Evolutionary conservation across 2,888 invertebrate species (phyloP).

Genomic region (Spodoptera picta): DNA sequence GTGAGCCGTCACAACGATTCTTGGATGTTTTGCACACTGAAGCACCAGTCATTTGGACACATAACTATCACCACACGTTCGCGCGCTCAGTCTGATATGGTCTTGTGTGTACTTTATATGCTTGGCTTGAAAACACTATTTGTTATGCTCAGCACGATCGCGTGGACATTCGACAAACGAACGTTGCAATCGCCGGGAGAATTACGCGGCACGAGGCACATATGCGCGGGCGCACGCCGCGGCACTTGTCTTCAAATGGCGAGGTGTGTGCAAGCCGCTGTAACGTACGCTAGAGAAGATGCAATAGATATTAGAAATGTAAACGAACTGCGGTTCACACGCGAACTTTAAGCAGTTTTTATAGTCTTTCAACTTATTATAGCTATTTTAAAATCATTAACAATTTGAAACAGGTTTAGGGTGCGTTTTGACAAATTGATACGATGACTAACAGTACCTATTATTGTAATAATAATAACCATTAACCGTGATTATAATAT

Average conservation of each 20-base stretch:
- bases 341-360: constrained; percentile 67
- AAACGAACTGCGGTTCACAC: constrained; percentile 67
- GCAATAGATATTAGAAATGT: constrained; percentile 67
- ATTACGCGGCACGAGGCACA: constrained; percentile 65
- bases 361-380: constrained; percentile 40
- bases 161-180: constrained; percentile 75
- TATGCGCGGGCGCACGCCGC: constrained; percentile 71
- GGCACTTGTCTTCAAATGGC: constrained; percentile 73
- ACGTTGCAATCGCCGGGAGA: constrained; percentile 74
- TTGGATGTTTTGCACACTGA: constrained; percentile 66
- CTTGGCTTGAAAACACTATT: constrained; percentile 73
- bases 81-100: constrained; percentile 79
- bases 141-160: constrained; percentile 79
- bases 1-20: constrained; percentile 54
- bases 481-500: constrained; percentile 10
- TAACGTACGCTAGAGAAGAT: constrained; percentile 64
- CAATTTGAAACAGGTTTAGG: not conserved
- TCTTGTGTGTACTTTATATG: constrained; percentile 74
- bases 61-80: constrained; percentile 77
- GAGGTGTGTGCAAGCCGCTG: constrained; percentile 59
- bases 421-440: not conserved
- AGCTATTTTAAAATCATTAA: constrained; percentile 17
- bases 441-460: not conserved
- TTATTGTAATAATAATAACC: not conserved
- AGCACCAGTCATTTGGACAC: constrained; percentile 71